Evolutionary conservation across 2,797 vertebrate species (phyloP).

Genomic region (Sebastolobus alascanus): DNA sequence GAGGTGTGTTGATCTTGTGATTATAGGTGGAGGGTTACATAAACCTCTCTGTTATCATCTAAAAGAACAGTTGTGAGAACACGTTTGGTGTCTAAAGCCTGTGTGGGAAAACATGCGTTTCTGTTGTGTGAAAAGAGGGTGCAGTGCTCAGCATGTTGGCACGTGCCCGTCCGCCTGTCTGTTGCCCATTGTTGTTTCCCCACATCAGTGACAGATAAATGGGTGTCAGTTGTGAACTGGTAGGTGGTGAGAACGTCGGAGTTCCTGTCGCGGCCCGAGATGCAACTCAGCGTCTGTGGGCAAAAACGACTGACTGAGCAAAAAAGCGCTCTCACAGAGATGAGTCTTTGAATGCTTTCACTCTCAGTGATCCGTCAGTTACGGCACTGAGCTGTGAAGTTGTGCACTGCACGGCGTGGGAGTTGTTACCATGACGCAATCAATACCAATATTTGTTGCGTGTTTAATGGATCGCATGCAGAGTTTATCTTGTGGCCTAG

Average conservation of each 20-base stretch:
- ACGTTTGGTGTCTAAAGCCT: constrained; percentile 62
- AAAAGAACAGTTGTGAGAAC: constrained; percentile 68
- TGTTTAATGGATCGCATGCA: constrained; percentile 1
- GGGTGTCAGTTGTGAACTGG: constrained; percentile 50
- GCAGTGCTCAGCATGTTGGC: constrained; percentile 77
- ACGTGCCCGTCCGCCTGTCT: constrained; percentile 66
- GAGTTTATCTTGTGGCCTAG: neutral
- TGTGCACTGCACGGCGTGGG: constrained; percentile 14
- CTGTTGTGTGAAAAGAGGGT: constrained; percentile 67
- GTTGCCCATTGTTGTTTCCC: constrained; percentile 58
- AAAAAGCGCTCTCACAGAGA: constrained; percentile 32
- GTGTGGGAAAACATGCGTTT: constrained; percentile 76
- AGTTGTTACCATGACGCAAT: constrained; percentile 30
- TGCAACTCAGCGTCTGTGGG: constrained; percentile 69
- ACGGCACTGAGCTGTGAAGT: constrained; percentile 43
- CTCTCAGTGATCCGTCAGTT: constrained; percentile 49
- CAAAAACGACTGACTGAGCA: constrained; percentile 61
- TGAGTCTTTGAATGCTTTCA: constrained; percentile 46
- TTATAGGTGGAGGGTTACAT: constrained; percentile 59
- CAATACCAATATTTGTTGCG: neutral
- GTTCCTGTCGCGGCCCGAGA: constrained; percentile 53
- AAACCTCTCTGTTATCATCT: constrained; percentile 69
- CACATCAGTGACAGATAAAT: constrained; percentile 50
- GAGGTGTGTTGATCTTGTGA: constrained; percentile 59
- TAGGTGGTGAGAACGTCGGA: constrained; percentile 62